phyloP scores from a whole-genome alignment of 1,140 invertebrate genomes.

The Drosophila leontia region DNA sequence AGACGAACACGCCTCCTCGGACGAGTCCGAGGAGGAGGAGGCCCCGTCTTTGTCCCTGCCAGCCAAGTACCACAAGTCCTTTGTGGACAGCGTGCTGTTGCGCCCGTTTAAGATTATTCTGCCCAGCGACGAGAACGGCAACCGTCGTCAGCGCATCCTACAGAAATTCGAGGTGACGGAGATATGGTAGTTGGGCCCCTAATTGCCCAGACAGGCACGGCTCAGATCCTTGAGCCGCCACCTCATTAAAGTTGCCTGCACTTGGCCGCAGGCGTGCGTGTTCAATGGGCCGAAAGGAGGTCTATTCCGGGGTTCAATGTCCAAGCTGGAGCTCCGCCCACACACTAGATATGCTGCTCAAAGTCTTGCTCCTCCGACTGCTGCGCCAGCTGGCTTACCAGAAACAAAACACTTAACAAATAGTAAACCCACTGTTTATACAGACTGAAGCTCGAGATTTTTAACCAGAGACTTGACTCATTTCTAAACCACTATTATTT shows the following conservation, averaged over 20 bases:
- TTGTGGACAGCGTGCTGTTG: conserved; percentile 77
- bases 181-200: conserved; percentile 71
- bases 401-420: conserved; percentile 6
- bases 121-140: conserved; percentile 76
- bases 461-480: conserved; percentile 12
- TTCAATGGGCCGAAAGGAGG: conserved; percentile 67
- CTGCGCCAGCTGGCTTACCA: conserved; percentile 12
- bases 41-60: conserved; percentile 48
- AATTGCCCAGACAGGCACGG: conserved; percentile 55
- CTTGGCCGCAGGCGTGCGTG: conserved; percentile 53
- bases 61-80: conserved; percentile 79
- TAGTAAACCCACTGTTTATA: conserved; percentile 22
- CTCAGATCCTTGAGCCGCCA: conserved; percentile 16
- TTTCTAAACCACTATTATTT: conserved; percentile 1
- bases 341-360: conserved; percentile 59
- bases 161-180: conserved; percentile 84
- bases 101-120: conserved; percentile 80
- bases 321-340: conserved; percentile 19
- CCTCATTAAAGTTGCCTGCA: conserved; percentile 49
- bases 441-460: conserved; percentile 6
- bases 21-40: conserved; percentile 72
- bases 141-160: conserved; percentile 69
- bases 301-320: conserved; percentile 55
- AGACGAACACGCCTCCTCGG: conserved; percentile 68
- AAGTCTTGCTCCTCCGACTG: not conserved